Base-by-base conservation (phyloP, 2,113 vertebrate genomes). In the Esox niger region DNA sequence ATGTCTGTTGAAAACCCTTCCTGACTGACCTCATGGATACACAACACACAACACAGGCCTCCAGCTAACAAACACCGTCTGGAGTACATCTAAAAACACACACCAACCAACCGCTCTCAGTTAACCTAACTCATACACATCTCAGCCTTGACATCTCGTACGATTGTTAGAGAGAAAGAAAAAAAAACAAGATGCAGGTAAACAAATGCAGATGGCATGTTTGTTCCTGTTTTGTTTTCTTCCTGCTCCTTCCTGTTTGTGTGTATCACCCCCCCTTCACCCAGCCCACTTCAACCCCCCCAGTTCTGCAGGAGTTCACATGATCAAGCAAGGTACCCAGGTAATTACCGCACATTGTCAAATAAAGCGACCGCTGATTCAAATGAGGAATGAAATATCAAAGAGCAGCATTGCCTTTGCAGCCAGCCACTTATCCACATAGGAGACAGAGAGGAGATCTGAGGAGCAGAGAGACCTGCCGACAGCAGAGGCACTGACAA, bases 341-440 rank as follows among this genome's bases (percentile, higher is more conserved):
- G 88, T 91, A 91, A 91, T 91, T 91, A 91, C 79, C 76, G 79
- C 79, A 80, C 87, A 75, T 88, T 90, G 88, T 91, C 90, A 91
- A 89, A 86, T 84, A 87, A 84, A 86, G 84, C 81, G 76, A 54
- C 85, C 84, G 70, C 78, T 87, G 87, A 91, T 90, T 91, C 86
- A 89, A 90, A 90, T 87, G 82, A 88, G 81, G 82, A 88, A 78
- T 86, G 89, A 89, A 88, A 87, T 84, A 90, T 91, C 90, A 91
- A 90, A 91, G 88, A 79, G 33, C 64, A 43, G 62, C 73, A 54
- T 75, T 87, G 87, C 82, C 80, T 89, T 86, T 84, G 83, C 88
- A 90, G 88, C 86, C 87, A 81, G 69, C 78, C 76, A 81, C 86
- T 84, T 86, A 87, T 89, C 87, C 83, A 84, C 88, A 81, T 77